Evolutionary conservation across 2,113 vertebrate genomes (phyloP).

Genomic region (Acinonyx jubatus): DNA sequence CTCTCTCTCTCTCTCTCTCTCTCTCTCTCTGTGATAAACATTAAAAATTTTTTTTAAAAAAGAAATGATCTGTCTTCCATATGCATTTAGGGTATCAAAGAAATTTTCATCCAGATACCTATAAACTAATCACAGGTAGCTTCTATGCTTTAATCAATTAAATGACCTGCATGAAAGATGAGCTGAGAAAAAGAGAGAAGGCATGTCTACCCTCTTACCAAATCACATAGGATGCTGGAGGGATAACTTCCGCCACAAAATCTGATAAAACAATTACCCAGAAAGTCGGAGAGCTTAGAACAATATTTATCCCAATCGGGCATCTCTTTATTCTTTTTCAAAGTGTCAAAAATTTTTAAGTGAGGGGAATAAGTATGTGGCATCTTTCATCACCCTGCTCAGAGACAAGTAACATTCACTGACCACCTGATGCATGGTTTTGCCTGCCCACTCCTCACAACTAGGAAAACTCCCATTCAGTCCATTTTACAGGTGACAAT

Average conservation of each 20-base stretch:
- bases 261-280: background rate
- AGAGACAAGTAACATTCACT: background rate
- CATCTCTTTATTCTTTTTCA: background rate
- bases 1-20: too few relatives aligned
- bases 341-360: background rate
- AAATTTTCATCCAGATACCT: background rate
- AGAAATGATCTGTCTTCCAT: background rate
- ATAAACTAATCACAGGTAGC: background rate
- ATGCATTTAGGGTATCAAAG: conserved; percentile 10
- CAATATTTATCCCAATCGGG: background rate
- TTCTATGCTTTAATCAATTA: background rate
- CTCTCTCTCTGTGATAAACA: too few relatives aligned
- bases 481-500: background rate
- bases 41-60: background rate
- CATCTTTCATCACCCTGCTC: background rate
- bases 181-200: background rate
- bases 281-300: background rate
- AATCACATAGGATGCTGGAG: background rate
- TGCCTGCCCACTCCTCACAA: background rate
- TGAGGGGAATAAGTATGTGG: background rate
- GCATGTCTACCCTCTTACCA: background rate
- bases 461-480: background rate
- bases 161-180: background rate
- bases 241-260: background rate
- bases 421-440: background rate